Conservation (phyloP, 2,888 invertebrate genomes). For the Pegoplata infirma region DNA sequence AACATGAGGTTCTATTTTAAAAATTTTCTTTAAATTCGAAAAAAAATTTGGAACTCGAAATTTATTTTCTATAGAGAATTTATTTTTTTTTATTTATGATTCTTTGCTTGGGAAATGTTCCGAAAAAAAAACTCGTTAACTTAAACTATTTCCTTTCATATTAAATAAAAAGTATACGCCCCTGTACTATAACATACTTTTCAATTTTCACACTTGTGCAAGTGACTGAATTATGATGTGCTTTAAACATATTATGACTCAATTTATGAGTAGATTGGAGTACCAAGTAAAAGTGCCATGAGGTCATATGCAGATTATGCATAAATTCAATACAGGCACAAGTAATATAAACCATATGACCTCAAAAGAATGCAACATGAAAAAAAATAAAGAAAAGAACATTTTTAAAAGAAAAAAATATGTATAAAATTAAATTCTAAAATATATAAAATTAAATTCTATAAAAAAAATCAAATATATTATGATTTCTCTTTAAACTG, state of each 20-base stretch:
- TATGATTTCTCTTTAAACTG: too few species aligned
- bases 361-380: constrained; percentile 7
- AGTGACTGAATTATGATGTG: constrained; percentile 71
- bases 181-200: constrained; percentile 6
- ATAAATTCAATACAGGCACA: constrained; percentile 28
- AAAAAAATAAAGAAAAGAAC: too few species aligned
- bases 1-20: too few species aligned
- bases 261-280: background rate
- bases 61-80: too few species aligned
- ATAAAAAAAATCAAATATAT: too few species aligned
- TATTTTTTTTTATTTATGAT: too few species aligned
- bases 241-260: constrained; percentile 45
- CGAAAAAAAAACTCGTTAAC: too few species aligned
- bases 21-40: too few species aligned
- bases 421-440: background rate
- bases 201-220: constrained; percentile 63
- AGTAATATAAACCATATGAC: constrained; percentile 5
- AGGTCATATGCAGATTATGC: constrained; percentile 29
- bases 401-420: background rate
- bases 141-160: too few species aligned
- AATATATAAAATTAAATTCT: background rate
- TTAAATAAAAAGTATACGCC: constrained; percentile 3
- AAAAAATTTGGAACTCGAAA: too few species aligned
- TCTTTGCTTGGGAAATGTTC: too few species aligned
- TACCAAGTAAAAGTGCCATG: background rate